These are phyloP conservation scores for Steatornis caripensis DNA, from an alignment of 2,113 vertebrate species.

Conservation along the genomic window DNA sequence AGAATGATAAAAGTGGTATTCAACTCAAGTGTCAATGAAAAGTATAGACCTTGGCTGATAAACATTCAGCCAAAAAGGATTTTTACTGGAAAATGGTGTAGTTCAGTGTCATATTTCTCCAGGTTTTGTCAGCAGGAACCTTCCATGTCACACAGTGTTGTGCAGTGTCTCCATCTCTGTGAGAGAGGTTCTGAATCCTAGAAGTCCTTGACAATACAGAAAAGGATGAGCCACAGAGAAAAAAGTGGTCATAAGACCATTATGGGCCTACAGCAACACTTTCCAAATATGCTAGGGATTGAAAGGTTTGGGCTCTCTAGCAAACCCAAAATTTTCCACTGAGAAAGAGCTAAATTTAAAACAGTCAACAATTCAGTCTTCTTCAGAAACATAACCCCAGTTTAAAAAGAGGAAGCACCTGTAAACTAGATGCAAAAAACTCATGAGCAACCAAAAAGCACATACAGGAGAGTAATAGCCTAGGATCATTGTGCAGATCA, in stretches of 20 bases:
- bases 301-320: background rate
- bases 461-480: background rate
- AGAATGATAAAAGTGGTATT: background rate
- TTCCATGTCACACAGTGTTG: background rate
- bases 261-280: background rate
- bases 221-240: background rate
- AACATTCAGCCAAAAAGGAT: background rate
- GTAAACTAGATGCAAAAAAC: background rate
- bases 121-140: background rate
- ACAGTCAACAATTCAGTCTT: background rate
- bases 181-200: background rate
- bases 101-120: background rate
- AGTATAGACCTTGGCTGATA: background rate
- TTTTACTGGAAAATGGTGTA: background rate
- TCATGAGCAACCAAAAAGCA: background rate
- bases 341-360: background rate
- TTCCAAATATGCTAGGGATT: background rate
- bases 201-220: background rate
- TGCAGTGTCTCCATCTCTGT: background rate
- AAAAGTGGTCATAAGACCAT: background rate
- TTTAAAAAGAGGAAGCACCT: background rate
- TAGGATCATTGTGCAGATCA: background rate
- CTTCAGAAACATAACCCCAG: background rate
- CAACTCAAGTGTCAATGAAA: background rate
- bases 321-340: background rate